Percentiles rank a stretch among this genome's conserved stretches.
These are phyloP conservation scores for Diachasma alloeum DNA, from an alignment of 1,140 invertebrate genomes.

Conservation along the genomic window DNA sequence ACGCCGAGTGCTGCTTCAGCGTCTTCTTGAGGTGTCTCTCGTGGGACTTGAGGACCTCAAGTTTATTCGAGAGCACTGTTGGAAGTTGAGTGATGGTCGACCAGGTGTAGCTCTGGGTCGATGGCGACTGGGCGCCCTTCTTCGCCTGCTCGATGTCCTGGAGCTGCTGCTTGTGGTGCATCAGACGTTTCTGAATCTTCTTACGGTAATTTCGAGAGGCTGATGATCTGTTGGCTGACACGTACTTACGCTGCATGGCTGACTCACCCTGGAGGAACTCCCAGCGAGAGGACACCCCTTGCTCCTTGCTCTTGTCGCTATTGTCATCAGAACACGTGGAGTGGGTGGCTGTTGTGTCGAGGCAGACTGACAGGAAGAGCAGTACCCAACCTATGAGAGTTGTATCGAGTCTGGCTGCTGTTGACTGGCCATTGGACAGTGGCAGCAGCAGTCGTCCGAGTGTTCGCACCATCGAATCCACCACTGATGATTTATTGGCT, in stretches of 20 bases:
- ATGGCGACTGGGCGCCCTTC: slow-evolving; percentile 67
- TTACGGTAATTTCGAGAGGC: slow-evolving; percentile 69
- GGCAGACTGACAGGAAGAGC: slow-evolving; percentile 78
- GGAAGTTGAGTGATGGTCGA: slow-evolving; percentile 52
- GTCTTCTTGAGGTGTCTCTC: slow-evolving; percentile 70
- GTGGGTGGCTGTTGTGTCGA: slow-evolving; percentile 67
- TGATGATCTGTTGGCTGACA: slow-evolving; percentile 56
- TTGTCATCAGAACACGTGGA: slow-evolving; percentile 48
- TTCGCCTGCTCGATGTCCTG: slow-evolving; percentile 74
- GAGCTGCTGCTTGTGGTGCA: slow-evolving; percentile 76
- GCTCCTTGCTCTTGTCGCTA: slow-evolving; percentile 58
- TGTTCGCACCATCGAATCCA: slow-evolving; percentile 71
- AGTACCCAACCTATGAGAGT: slow-evolving; percentile 82
- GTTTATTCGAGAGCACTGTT: slow-evolving; percentile 63
- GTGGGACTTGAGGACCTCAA: slow-evolving; percentile 68
- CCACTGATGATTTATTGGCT: slow-evolving; percentile 70
- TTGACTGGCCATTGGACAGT: slow-evolving; percentile 59
- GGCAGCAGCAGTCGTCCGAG: slow-evolving; percentile 67
- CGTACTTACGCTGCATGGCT: slow-evolving; percentile 69
- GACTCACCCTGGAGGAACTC: slow-evolving; percentile 82
- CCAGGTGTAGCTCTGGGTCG: slow-evolving; percentile 67
- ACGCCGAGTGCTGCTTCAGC: slow-evolving; percentile 54
- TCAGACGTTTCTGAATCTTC: slow-evolving; percentile 76
- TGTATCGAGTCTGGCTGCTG: slow-evolving; percentile 53
- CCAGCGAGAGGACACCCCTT: slow-evolving; percentile 72